Conservation (phyloP, 1,140 invertebrate species). For the Apis cerana region DNA sequence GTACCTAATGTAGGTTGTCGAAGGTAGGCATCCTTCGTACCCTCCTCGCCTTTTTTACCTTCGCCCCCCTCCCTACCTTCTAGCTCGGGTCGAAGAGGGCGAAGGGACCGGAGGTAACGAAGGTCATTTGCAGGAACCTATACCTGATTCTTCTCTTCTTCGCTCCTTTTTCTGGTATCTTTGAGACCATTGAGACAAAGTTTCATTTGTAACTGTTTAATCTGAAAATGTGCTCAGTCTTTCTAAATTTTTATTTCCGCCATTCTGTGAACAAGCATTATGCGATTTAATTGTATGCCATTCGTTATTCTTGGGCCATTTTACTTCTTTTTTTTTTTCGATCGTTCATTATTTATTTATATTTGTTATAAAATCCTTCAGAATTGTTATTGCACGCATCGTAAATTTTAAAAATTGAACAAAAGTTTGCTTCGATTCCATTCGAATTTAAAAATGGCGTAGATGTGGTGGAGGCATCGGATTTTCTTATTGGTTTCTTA, state of each 20-base stretch:
- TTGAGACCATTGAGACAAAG: no score
- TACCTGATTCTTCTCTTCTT: not conserved
- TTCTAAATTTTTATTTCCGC: conserved; percentile 19
- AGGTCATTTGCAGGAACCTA: conserved; percentile 6
- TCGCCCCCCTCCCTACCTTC: not conserved
- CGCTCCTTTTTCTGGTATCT: not conserved
- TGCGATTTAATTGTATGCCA: no score
- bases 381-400: no score
- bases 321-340: no score
- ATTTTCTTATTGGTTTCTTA: not conserved
- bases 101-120: conserved; percentile 29
- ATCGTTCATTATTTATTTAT: no score
- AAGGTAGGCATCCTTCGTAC: conserved; percentile 49
- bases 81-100: no score
- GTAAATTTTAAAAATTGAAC: no score
- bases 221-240: not conserved
- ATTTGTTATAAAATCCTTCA: no score
- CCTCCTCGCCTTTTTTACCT: conserved; percentile 42
- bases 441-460: conserved; percentile 37
- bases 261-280: not conserved
- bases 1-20: conserved; percentile 54
- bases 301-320: no score
- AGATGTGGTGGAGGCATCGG: not conserved
- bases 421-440: not conserved
- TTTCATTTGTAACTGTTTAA: no score